Base-by-base conservation (phyloP, 1,140 invertebrate species). In the Panonychus citri region DNA sequence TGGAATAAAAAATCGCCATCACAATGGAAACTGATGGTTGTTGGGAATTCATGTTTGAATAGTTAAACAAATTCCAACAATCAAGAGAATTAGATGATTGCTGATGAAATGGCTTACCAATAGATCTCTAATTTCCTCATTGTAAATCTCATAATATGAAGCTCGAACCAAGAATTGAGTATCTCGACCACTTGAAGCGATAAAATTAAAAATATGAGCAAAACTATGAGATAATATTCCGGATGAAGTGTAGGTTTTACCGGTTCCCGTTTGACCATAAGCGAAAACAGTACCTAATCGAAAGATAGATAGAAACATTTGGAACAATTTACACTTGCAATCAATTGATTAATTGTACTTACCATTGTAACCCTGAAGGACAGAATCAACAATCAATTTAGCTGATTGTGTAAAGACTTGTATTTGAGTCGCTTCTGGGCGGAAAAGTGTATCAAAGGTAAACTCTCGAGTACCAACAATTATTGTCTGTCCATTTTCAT, bases 181-280 rank as follows among this genome's bases (percentile, higher is more conserved):
- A 63, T 80, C 75, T 56, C 78, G 78, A 64, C 75, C 74, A 34
- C 78, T 77, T 67, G 82, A 81, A 4, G 80, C 75, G 62, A 83
- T 84, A 60, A 79, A 76, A 26, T 77, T 80, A 70, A 80, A 82
- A 55, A 81, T 79, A 64, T 81, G 83, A 24, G 77, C 81, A 70
- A 83, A 83, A 4, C 78, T 80, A 65, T 82, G 82, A 7, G 80
- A 80, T 63, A 82, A 82, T 53, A 95, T 89, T 53, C 89, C 90
- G 37, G 78, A 76, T 79, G 83, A 81, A 2, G 81, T 82, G 57
- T 75, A 81, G 0, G 81, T 82, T 69, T 82, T 82, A 8, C 79
- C 79, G 3, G 80, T 82, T n/a, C 81, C 81, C 0, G 80, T 83
- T 67, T 82, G 80, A 0, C 81, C 80, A 64, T 83, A 83, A 0